Percentiles rank a stretch among this genome's conserved stretches.
Evolutionary conservation across 2,888 invertebrate genomes (phyloP).

Genomic region (Noctua fimbriata): DNA sequence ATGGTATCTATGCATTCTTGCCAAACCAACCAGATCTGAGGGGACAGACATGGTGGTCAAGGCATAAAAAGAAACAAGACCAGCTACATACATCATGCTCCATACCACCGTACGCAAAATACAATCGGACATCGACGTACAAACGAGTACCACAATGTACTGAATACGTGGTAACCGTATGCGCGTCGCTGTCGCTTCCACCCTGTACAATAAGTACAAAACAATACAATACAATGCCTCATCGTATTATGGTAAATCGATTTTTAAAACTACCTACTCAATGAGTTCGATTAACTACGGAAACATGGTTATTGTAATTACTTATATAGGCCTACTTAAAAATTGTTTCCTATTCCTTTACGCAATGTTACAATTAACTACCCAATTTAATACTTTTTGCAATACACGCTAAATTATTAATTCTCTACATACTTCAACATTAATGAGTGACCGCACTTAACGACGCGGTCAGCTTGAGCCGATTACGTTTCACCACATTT

Average conservation of each 20-base stretch:
- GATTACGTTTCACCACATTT: background rate
- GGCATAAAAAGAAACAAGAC: too few relatives aligned
- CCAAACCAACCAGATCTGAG: background rate
- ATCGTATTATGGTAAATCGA: background rate
- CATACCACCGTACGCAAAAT: background rate
- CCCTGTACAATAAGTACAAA: background rate
- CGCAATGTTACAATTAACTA: conserved; percentile 22
- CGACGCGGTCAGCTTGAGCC: background rate
- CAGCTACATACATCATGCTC: background rate
- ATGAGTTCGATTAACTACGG: conserved; percentile 5
- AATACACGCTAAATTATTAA: conserved; percentile 32
- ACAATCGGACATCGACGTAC: background rate
- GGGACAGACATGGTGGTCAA: background rate
- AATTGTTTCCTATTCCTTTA: conserved; percentile 41
- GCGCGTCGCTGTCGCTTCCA: background rate
- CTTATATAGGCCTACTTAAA: conserved; percentile 10
- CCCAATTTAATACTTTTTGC: conserved; percentile 7
- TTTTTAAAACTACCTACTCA: conserved; percentile 2
- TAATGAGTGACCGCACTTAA: background rate
- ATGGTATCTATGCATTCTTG: background rate
- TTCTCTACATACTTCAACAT: conserved; percentile 1
- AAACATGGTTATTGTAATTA: background rate
- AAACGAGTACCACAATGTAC: background rate
- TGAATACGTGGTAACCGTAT: background rate
- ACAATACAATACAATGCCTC: background rate